These are phyloP conservation scores for Oryzias sinensis DNA, from an alignment of 2,797 vertebrate genomes.

Conservation along the genomic window DNA sequence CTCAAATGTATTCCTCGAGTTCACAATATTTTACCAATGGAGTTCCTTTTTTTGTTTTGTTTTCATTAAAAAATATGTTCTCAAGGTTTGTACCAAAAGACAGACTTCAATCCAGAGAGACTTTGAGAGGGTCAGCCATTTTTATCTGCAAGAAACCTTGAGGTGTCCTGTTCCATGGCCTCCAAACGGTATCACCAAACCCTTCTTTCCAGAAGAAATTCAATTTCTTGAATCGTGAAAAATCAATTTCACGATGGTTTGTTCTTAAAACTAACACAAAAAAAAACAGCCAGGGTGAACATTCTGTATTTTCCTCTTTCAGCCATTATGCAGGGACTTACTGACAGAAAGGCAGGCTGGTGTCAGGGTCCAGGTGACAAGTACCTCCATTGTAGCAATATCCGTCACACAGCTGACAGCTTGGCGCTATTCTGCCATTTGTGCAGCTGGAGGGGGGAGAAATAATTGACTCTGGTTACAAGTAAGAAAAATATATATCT, in stretches of 20 bases:
- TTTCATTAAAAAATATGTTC: conserved; percentile 30
- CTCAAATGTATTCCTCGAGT: conserved; percentile 44
- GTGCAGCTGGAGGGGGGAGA: conserved; percentile 84
- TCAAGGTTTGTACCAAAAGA: conserved; percentile 41
- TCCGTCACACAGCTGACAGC: conserved; percentile 96
- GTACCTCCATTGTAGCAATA: conserved; percentile 98
- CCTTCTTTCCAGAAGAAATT: conserved; percentile 37
- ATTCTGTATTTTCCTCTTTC: conserved; percentile 38
- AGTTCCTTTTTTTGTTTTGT: conserved; percentile 26
- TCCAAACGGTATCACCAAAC: conserved; percentile 57
- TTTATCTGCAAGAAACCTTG: conserved; percentile 56
- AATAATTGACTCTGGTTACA: conserved; percentile 54
- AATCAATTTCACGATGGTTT: neutral
- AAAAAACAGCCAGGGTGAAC: conserved; percentile 27
- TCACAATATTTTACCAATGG: too few species aligned
- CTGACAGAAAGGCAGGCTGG: conserved; percentile 93
- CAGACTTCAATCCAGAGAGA: conserved; percentile 37
- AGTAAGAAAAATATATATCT: conserved; percentile 15
- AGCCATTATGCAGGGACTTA: conserved; percentile 85
- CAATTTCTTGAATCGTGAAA: conserved; percentile 3
- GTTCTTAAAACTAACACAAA: conserved; percentile 30
- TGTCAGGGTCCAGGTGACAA: conserved; percentile 95
- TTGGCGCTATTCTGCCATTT: conserved; percentile 93
- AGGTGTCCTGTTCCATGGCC: conserved; percentile 49
- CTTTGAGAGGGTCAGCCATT: conserved; percentile 51